A percentile compares a stretch with the other conserved stretches of the same genome.
These are phyloP conservation scores for Sesamia nonagrioides DNA, from an alignment of 1,140 invertebrate genomes.

Conservation along the genomic window DNA sequence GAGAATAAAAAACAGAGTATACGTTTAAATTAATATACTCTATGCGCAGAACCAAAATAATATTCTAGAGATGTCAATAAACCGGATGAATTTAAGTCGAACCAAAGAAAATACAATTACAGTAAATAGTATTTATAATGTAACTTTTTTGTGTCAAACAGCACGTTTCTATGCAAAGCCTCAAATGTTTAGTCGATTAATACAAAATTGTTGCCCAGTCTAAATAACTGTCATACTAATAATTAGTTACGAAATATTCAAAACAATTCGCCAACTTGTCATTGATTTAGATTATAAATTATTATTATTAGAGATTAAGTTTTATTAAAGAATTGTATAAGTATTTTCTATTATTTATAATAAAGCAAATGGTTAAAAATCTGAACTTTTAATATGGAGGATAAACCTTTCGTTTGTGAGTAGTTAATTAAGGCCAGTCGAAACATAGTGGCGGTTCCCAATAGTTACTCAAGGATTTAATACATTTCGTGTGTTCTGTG, in stretches of 20 bases:
- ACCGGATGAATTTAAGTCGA: background rate
- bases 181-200: background rate
- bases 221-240: background rate
- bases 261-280: slow-evolving; percentile 45
- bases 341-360: background rate
- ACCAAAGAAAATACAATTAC: too few relatives aligned
- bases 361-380: background rate
- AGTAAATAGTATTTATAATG: too few relatives aligned
- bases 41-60: slow-evolving; percentile 56
- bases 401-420: slow-evolving; percentile 76
- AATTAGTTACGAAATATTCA: too few relatives aligned
- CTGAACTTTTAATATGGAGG: slow-evolving; percentile 62
- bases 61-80: slow-evolving; percentile 1
- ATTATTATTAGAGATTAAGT: background rate
- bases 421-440: slow-evolving; percentile 37
- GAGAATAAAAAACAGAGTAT: too few relatives aligned
- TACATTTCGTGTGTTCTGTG: slow-evolving; percentile 23
- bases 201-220: background rate
- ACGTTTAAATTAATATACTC: too few relatives aligned
- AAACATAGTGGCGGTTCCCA: background rate
- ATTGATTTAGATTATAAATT: slow-evolving; percentile 7
- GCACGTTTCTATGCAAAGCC: too few relatives aligned
- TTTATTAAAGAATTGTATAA: too few relatives aligned
- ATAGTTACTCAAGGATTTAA: slow-evolving; percentile 24
- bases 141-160: too few relatives aligned